Evolutionary conservation across 2,113 vertebrate species (phyloP), one percentile per base, ranked within the genome.

Genomic region (Pangasianodon gigas): DNA sequence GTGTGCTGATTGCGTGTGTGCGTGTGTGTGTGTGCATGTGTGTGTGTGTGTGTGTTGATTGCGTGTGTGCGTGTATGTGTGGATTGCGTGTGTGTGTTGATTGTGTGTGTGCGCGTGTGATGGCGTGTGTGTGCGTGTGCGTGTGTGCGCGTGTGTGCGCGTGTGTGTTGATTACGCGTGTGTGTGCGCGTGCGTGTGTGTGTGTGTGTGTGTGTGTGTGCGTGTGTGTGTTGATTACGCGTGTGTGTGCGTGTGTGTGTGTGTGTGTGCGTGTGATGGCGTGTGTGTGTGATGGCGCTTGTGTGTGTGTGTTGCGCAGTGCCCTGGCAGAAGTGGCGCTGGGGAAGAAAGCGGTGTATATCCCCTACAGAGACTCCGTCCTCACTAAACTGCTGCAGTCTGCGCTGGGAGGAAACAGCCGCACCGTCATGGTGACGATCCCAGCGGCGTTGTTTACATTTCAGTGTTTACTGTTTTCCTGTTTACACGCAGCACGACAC

Each of bases 341-440:
- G 87, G 97, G 97, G 62, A 98, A 93, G 94, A 97, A 93, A 89
- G 94, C 95, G 0, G 87, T 97, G 21, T 97, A 97, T 18, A 90
- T 98, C 67, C 97, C 98, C 2, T 98, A 98, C 92, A 94, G 97
- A 92, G 96, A 97, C 92, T 98, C 97, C 0, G 93, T 97, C 37
- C 96, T 98, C 46, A 98, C 97, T 88, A 97, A 97, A 93, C 94
- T 97, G 90, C 96, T 97, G 88, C 97, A 97, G 93, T 96, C 97
- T 10, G 97, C 97, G 0, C 93, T 97, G 90, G 97, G 97, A 2
- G 97, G 97, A 16, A 98, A 97, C 93, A 98, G 97, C 92, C 96
- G 96, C 79, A 98, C 97, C 0, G 92, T 97, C 46, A 95, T 98
- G 97, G 97, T 97, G 3, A 13, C 54, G 0, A 24, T 32, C 41